These are phyloP conservation scores for Pogonus chalceus DNA, from an alignment of 1,140 invertebrate species.

Conservation along the genomic window DNA sequence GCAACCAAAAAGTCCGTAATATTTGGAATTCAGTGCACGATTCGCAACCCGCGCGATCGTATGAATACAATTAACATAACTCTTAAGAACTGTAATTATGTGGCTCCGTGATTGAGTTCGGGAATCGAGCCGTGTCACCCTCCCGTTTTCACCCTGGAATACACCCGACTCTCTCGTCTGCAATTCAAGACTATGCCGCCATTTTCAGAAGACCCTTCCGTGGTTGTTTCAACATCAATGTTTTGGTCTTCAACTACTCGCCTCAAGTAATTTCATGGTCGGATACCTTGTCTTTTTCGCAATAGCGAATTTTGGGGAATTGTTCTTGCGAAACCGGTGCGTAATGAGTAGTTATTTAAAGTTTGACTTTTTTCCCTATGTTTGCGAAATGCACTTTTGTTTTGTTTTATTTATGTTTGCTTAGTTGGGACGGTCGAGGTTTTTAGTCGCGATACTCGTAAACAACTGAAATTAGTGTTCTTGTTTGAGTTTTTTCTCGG, in stretches of 20 bases:
- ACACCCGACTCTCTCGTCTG: not conserved
- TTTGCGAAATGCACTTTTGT: not conserved
- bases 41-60: not conserved
- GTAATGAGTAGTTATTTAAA: slow-evolving; percentile 7
- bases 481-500: not conserved
- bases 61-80: slow-evolving; percentile 7
- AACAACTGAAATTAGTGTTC: not conserved
- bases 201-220: not conserved
- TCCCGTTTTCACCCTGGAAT: too few species aligned
- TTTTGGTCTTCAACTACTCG: not conserved
- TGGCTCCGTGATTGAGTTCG: slow-evolving; percentile 1
- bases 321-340: not conserved
- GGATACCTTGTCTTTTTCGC: slow-evolving; percentile 4
- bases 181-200: not conserved
- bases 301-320: not conserved
- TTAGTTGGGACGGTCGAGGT: not conserved
- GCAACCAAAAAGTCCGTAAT: too few species aligned
- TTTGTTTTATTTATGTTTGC: not conserved
- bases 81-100: slow-evolving; percentile 5
- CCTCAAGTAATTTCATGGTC: slow-evolving; percentile 6
- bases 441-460: not conserved
- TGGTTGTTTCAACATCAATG: too few species aligned
- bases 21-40: not conserved
- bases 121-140: not conserved
- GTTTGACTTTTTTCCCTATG: not conserved